Base-by-base conservation (phyloP, 2,113 vertebrate species). In the Microtus montanus region DNA sequence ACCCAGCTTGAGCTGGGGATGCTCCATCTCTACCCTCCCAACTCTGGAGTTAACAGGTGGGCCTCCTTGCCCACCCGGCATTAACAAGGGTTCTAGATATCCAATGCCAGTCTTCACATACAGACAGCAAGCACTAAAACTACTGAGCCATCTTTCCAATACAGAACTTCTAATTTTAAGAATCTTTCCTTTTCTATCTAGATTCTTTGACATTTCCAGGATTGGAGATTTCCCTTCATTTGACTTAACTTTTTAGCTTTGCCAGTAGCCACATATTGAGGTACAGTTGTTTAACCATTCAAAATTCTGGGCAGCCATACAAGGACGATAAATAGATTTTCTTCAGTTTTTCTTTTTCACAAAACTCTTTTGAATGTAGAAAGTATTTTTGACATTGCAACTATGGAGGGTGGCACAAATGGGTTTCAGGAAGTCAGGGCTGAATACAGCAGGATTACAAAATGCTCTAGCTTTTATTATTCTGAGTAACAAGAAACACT, bases 381-480 rank as follows among this genome's bases (percentile, higher is more conserved):
- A 95, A 91, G 12, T 89, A 87, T 89, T 95, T 93, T 92, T 91
- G 91, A 54, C 54, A 70, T 97, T 95, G 89, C 28, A 93, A 5
- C 47, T 28, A 33, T 26, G 30, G n/a, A 24, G 52, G 58, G 4
- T 28, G 74, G 4, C 2, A 49, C 41, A 68, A 95, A 84, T 95
- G 47, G 77, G 20, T 78, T 96, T 96, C 71, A 93, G 92, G 91
- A 96, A 91, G 86, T 94, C 87, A 87, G 41, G 38, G 11, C 91
- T 70, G 86, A 85, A 38, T 88, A 90, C n/a, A 89, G 2, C 61
- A 90, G 63, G 28, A 35, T 61, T 96, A 58, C 87, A 87, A 96
- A 94, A 79, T 92, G 54, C 68, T 89, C 28, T 71, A 66, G 70
- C 73, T 77, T 89, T 74, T 93, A 38, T 84, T 95, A 91, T 63